Percentiles rank a stretch among this genome's conserved stretches.
These are phyloP conservation scores for Ailurus styani DNA, from an alignment of 2,113 vertebrate species.

Conservation along the genomic window DNA sequence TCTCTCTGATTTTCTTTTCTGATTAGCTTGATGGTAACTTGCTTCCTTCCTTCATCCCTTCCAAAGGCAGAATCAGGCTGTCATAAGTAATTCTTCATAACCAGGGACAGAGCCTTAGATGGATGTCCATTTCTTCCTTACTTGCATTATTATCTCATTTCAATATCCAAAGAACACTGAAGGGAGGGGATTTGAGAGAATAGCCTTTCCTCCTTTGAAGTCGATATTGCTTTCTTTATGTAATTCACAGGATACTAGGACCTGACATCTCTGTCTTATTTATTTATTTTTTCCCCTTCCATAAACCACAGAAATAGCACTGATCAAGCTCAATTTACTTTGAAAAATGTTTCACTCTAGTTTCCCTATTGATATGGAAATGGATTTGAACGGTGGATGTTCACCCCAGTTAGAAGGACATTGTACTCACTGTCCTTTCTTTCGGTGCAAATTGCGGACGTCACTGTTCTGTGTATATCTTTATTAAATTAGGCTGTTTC, in stretches of 20 bases:
- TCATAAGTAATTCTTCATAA: background rate
- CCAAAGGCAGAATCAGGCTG: background rate
- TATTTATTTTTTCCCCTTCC: background rate
- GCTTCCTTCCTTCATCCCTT: background rate
- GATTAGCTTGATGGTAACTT: background rate
- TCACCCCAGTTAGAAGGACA: background rate
- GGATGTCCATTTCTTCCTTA: background rate
- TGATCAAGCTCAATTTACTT: background rate
- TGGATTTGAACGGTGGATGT: background rate
- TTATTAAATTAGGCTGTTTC: background rate
- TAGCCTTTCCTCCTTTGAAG: fast-evolving
- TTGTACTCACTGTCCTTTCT: background rate
- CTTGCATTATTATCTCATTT: background rate
- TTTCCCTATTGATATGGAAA: background rate
- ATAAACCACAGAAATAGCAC: background rate
- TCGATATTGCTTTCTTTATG: background rate
- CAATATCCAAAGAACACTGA: background rate
- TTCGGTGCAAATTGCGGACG: background rate
- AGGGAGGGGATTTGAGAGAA: too few relatives aligned
- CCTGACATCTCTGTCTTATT: fast-evolving
- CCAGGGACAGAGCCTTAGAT: fast-evolving
- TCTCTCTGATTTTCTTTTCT: background rate
- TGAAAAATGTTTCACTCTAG: background rate
- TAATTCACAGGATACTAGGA: background rate
- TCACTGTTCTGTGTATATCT: background rate